Evolutionary conservation across 2,113 vertebrate genomes (phyloP).

Genomic region (Plecturocebus donacophilus): DNA sequence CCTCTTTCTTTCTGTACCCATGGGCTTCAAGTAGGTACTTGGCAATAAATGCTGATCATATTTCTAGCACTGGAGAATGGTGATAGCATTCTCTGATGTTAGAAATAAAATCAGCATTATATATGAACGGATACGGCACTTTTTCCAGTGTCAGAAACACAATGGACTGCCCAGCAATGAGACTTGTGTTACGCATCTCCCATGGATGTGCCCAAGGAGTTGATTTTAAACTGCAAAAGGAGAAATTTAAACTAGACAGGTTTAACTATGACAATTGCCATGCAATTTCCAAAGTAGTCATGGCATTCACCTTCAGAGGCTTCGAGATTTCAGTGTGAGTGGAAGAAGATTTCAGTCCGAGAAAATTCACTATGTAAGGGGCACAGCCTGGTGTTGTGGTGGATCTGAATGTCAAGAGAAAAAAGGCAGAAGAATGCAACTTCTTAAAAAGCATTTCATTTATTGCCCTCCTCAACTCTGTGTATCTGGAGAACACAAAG

Average conservation of each 20-base stretch:
- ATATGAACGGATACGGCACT: not conserved
- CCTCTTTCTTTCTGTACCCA: not conserved
- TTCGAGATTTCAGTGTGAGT: not conserved
- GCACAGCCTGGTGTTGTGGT: too few relatives aligned
- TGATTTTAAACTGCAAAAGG: not conserved
- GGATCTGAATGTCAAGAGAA: not conserved
- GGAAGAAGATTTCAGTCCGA: too few relatives aligned
- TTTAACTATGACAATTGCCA: not conserved
- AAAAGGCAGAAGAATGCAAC: not conserved
- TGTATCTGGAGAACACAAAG: not conserved
- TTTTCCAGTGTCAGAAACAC: not conserved
- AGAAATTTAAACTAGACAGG: not conserved
- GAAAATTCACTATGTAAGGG: not conserved
- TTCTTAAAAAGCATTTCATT: not conserved
- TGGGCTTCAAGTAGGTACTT: not conserved
- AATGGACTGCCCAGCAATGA: not conserved
- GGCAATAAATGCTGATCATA: not conserved
- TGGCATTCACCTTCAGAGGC: not conserved
- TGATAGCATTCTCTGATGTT: not conserved
- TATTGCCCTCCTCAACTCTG: not conserved
- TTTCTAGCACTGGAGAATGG: not conserved
- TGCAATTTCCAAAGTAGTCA: not conserved
- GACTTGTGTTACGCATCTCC: not conserved
- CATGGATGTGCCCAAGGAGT: not conserved
- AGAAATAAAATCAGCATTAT: not conserved